Evolutionary conservation across 1,140 invertebrate genomes (phyloP), one percentile per base, ranked within the genome.

Genomic region (Hermetia illucens): DNA sequence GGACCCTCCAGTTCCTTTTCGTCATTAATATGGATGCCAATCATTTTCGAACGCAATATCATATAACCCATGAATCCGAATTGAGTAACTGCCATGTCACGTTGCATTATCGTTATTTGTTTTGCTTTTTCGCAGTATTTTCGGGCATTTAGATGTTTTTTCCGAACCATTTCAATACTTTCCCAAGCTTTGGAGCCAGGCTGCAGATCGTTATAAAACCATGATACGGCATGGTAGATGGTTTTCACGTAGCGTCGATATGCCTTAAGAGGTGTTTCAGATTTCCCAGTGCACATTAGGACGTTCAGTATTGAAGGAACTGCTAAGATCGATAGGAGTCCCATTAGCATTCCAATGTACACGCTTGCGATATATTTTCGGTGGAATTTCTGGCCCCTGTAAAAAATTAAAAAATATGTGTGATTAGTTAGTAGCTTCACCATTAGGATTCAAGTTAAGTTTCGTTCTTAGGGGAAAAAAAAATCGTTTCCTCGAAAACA

Each of bases 51-150:
- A 27, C 73, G 72, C 4, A 83, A 42, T 0, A 88, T 47, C 1
- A 75, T 68, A 34, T 79, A 75, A 2, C 86, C 88, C 44, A 92
- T 75, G 49, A 94, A 93, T 8, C 82, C 83, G 47, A 85, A 88
- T 52, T 84, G 82, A 0, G 89, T 88, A 1, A 90, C 48, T 0
- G 76, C 77, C 72, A 93, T 75, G 44, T 91, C 86, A 41, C 76
- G 69, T 58, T 94, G 89, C 0, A 71, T 74, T 12, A 74, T 69
- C 4, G 69, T 53, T 29, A 46, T 44, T 2, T 74, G 72, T 1
- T 52, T 52, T 16, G 57, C 56, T 4, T 46, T 34, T 8, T 61
- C 53, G 6, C 58, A 61, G 2, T 66, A 64, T 29, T 62, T 56
- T 29, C 68, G 74, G 0, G 73, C 75, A 2, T 64, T 52, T 13